Conservation (phyloP, 2,113 vertebrate genomes). For the Ahaetulla prasina region DNA sequence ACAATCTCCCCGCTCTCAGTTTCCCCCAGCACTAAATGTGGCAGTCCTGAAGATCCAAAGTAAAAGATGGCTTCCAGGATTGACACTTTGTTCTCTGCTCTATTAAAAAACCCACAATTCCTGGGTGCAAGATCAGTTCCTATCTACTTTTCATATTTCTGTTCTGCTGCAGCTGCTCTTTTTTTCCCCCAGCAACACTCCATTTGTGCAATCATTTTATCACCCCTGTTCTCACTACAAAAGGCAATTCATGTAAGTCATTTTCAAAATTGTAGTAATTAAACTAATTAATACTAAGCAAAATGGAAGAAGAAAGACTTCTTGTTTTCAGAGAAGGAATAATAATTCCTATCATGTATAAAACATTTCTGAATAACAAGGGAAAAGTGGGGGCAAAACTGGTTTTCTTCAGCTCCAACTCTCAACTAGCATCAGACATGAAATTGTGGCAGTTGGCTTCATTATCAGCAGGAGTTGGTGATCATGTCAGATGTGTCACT, state of each 20-base stretch:
- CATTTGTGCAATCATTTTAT: background rate
- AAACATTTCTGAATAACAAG: background rate
- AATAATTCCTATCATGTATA: background rate
- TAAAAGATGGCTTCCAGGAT: too few relatives aligned
- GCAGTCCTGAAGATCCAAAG: too few relatives aligned
- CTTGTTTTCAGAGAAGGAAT: slow-evolving; percentile 3
- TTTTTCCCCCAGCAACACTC: background rate
- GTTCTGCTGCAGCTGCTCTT: background rate
- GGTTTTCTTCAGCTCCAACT: background rate
- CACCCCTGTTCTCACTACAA: background rate
- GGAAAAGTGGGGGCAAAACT: background rate
- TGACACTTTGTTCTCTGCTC: background rate
- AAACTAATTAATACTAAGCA: slow-evolving; percentile 17
- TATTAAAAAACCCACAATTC: background rate
- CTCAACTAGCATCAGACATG: too few relatives aligned
- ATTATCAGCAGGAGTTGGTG: background rate
- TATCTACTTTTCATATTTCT: background rate
- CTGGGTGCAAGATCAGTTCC: background rate
- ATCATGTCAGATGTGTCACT: background rate
- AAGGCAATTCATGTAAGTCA: background rate
- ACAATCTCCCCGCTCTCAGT: too few relatives aligned
- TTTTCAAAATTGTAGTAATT: slow-evolving; percentile 18
- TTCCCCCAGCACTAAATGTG: too few relatives aligned
- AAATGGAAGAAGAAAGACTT: slow-evolving; percentile 11
- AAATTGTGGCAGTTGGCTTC: background rate